A percentile compares a stretch with the other conserved stretches of the same genome.
Evolutionary conservation across 2,797 vertebrate species (phyloP).

Genomic region (Hozukius guyotensis): DNA sequence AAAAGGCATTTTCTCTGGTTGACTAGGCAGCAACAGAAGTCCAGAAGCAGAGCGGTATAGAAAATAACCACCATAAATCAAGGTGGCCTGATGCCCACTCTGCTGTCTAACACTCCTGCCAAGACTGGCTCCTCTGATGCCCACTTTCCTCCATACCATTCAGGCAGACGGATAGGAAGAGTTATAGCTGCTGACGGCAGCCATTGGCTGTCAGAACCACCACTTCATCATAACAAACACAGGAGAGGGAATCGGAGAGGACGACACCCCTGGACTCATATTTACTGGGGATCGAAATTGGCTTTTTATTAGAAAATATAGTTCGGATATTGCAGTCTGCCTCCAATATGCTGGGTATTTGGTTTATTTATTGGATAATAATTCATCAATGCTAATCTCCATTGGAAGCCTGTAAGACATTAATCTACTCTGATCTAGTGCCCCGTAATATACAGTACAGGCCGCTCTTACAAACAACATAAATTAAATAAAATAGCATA

Average conservation of each 20-base stretch:
- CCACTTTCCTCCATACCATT: slow-evolving; percentile 43
- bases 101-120: slow-evolving; percentile 49
- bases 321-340: background rate
- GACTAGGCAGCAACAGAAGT: slow-evolving; percentile 28
- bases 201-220: slow-evolving; percentile 15
- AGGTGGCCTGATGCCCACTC: slow-evolving; percentile 47
- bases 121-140: slow-evolving; percentile 50
- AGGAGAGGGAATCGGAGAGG: background rate
- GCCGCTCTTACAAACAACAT: background rate
- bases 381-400: background rate
- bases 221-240: slow-evolving; percentile 47
- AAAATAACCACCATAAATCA: slow-evolving; percentile 69
- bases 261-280: background rate
- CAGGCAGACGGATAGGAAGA: slow-evolving; percentile 37
- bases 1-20: slow-evolving; percentile 24
- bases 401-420: background rate
- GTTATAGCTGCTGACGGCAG: slow-evolving; percentile 48
- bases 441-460: background rate
- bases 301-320: background rate
- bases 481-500: background rate
- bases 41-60: slow-evolving; percentile 34
- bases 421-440: background rate
- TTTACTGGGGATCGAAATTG: background rate
- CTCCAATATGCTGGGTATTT: background rate
- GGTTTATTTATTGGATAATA: background rate